Conservation (phyloP, 2,888 invertebrate genomes). For the Sesamia inferens region DNA sequence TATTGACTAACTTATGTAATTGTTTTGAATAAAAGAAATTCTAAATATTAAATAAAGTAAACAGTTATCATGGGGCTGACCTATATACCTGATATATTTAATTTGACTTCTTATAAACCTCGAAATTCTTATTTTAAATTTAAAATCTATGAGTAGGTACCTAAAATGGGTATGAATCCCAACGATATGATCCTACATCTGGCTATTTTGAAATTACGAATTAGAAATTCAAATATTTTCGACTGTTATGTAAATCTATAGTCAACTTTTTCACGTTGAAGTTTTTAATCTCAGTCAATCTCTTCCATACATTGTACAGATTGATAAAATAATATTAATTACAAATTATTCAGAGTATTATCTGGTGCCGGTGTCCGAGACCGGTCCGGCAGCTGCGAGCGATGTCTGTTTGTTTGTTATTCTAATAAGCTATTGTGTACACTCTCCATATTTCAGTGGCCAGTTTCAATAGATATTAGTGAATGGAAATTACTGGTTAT, state of each 20-base stretch:
- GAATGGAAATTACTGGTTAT: conserved; percentile 64
- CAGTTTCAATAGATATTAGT: conserved; percentile 65
- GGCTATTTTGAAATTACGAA: not conserved
- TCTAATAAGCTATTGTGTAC: conserved; percentile 72
- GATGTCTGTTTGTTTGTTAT: conserved; percentile 69
- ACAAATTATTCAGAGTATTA: conserved; percentile 52
- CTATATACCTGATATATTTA: not conserved
- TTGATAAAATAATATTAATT: conserved; percentile 58
- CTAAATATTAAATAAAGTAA: not conserved
- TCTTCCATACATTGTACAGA: conserved; percentile 29
- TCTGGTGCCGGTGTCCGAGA: conserved; percentile 59
- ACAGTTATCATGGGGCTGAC: not conserved
- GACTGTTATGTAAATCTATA: conserved; percentile 39
- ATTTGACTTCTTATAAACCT: not conserved
- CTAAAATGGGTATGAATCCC: not conserved
- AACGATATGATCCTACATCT: not conserved
- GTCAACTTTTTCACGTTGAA: conserved; percentile 11
- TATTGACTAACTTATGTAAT: conserved; percentile 31
- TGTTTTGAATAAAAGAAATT: conserved; percentile 17
- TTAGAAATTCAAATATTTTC: conserved; percentile 32
- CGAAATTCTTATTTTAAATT: not conserved
- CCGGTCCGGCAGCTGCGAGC: conserved; percentile 84
- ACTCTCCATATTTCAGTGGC: conserved; percentile 61
- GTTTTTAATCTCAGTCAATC: conserved; percentile 11
- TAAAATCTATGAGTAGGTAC: not conserved